These are phyloP conservation scores for Bembecia ichneumoniformis DNA, from an alignment of 2,888 invertebrate species.

Conservation along the genomic window DNA sequence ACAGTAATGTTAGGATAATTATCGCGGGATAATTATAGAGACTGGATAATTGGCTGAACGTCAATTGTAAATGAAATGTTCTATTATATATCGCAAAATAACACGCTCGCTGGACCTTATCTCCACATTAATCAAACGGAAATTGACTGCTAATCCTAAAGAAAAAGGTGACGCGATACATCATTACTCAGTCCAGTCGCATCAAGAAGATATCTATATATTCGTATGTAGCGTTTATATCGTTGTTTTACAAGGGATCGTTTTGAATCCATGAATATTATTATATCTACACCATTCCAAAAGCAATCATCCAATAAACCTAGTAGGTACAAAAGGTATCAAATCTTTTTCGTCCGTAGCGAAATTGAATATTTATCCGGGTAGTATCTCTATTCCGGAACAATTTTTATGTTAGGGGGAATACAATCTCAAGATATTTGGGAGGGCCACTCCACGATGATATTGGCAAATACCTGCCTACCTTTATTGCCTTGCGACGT, in stretches of 20 bases:
- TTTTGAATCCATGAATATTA: constrained; percentile 63
- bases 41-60: background rate
- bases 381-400: constrained; percentile 71
- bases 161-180: background rate
- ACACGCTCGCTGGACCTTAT: background rate
- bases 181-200: background rate
- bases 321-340: constrained; percentile 67
- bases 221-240: no score
- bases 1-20: background rate
- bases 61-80: background rate
- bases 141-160: background rate
- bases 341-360: constrained; percentile 71
- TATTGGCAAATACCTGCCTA: constrained; percentile 71
- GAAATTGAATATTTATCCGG: constrained; percentile 73
- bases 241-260: background rate
- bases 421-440: constrained; percentile 70
- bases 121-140: background rate
- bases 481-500: constrained; percentile 66
- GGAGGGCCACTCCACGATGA: constrained; percentile 66
- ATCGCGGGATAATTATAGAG: background rate
- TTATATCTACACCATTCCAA: constrained; percentile 69
- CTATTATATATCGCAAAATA: background rate
- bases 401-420: constrained; percentile 70
- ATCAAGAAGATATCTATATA: no score
- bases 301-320: constrained; percentile 69